Evolutionary conservation across 2,797 vertebrate species (phyloP).

Genomic region (Lateolabrax maculatus): DNA sequence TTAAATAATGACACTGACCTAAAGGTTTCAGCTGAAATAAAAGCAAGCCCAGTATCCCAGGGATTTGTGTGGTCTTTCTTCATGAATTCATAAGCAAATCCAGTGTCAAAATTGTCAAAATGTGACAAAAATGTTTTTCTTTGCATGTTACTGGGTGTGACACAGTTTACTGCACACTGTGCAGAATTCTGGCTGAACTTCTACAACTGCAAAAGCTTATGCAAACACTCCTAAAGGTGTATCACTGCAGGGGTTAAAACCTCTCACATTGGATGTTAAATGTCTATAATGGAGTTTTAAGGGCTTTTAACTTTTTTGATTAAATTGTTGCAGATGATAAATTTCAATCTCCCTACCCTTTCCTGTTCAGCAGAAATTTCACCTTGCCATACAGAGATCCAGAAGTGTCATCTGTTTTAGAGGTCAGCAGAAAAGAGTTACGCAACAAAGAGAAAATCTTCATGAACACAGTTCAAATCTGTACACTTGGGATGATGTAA

Average conservation of each 20-base stretch:
- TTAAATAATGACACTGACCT: slow-evolving; percentile 44
- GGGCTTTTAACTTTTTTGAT: slow-evolving; percentile 51
- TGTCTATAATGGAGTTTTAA: slow-evolving; percentile 41
- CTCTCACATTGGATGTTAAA: slow-evolving; percentile 36
- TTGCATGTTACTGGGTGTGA: neutral
- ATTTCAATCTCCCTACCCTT: slow-evolving; percentile 39
- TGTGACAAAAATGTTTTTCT: neutral
- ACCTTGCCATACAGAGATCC: slow-evolving; percentile 34
- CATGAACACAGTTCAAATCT: neutral
- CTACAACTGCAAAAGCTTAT: neutral
- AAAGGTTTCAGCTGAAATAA: slow-evolving; percentile 22
- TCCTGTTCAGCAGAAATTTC: slow-evolving; percentile 50
- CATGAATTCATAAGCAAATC: slow-evolving; percentile 10
- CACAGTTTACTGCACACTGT: neutral
- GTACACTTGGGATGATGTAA: neutral
- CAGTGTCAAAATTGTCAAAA: neutral
- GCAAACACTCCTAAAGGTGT: neutral
- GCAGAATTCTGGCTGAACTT: neutral
- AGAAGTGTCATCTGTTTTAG: slow-evolving; percentile 19
- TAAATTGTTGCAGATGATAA: slow-evolving; percentile 46
- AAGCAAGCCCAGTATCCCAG: neutral
- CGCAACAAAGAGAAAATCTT: neutral
- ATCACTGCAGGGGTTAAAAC: slow-evolving; percentile 20
- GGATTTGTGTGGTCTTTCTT: neutral
- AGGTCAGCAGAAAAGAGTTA: slow-evolving; percentile 24